Conservation (phyloP, 2,888 invertebrate genomes). For the Stenodema calcarata region DNA sequence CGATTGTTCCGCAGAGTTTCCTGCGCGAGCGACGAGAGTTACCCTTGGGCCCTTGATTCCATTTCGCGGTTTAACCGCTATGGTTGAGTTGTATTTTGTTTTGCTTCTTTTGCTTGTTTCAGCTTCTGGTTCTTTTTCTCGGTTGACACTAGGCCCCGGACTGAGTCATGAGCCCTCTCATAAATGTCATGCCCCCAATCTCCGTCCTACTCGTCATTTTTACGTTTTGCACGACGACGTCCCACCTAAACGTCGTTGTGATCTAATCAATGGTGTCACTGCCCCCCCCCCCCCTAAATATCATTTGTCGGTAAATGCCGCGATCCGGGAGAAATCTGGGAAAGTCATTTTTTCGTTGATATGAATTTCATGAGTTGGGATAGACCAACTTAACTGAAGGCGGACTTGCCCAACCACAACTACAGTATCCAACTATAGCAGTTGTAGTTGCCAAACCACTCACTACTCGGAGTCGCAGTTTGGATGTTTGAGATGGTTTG, state of each 20-base stretch:
- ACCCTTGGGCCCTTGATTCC: not conserved
- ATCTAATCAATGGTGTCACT: not conserved
- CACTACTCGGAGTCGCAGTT: too few relatives aligned
- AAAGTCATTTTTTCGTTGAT: not conserved
- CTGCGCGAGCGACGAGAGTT: not conserved
- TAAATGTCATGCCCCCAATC: not conserved
- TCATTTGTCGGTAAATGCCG: not conserved
- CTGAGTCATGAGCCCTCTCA: not conserved
- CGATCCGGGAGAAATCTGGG: not conserved
- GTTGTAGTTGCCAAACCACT: too few relatives aligned
- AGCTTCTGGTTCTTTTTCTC: not conserved
- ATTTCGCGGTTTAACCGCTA: constrained; percentile 12
- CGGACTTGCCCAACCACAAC: too few relatives aligned
- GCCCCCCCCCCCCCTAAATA: not conserved
- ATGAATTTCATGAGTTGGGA: too few relatives aligned
- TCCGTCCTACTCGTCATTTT: not conserved
- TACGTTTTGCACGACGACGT: not conserved
- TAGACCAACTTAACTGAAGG: too few relatives aligned
- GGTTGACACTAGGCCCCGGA: not conserved
- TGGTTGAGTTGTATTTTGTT: not conserved
- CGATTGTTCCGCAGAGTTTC: constrained; percentile 15
- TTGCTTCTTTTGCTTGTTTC: not conserved
- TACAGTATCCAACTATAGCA: too few relatives aligned
- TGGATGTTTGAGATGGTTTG: too few relatives aligned
- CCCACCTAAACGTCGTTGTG: not conserved